Percentiles rank a stretch among this genome's conserved stretches.
Conservation (phyloP, 2,113 vertebrate genomes). For the Pao palembangensis region DNA sequence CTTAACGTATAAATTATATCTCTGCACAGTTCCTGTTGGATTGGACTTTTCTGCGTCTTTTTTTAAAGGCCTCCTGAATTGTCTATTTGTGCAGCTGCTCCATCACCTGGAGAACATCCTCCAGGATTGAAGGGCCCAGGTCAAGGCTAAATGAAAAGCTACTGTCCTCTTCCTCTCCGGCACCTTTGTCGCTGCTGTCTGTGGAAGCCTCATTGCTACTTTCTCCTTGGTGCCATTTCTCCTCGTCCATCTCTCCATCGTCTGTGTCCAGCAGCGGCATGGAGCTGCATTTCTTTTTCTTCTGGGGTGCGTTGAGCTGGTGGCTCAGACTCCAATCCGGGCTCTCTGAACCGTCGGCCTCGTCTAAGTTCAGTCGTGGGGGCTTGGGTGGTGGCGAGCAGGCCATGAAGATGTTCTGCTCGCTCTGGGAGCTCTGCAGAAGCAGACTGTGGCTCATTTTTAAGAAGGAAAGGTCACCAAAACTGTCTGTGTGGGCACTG, state of each 20-base stretch:
- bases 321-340: conserved; percentile 24
- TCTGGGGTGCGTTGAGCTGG: conserved; percentile 23
- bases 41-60: neutral
- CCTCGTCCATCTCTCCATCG: conserved; percentile 33
- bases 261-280: conserved; percentile 70
- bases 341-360: conserved; percentile 42
- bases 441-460: conserved; percentile 65
- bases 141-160: conserved; percentile 78
- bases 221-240: conserved; percentile 30
- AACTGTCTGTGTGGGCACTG: conserved; percentile 63
- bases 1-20: neutral
- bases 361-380: conserved; percentile 85
- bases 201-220: neutral
- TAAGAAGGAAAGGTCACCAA: conserved; percentile 78
- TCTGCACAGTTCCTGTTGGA: neutral
- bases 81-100: conserved; percentile 76
- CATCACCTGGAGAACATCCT: conserved; percentile 91
- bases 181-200: conserved; percentile 64
- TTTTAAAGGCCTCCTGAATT: neutral
- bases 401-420: conserved; percentile 79
- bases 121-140: conserved; percentile 89
- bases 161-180: conserved; percentile 56
- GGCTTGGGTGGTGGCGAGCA: conserved; percentile 88
- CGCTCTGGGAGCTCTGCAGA: conserved; percentile 77
- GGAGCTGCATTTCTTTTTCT: conserved; percentile 68